Percentiles rank a stretch among this genome's conserved stretches.
phyloP scores from a whole-genome alignment of 2,888 invertebrate genomes.

The Entomobrya proxima region DNA sequence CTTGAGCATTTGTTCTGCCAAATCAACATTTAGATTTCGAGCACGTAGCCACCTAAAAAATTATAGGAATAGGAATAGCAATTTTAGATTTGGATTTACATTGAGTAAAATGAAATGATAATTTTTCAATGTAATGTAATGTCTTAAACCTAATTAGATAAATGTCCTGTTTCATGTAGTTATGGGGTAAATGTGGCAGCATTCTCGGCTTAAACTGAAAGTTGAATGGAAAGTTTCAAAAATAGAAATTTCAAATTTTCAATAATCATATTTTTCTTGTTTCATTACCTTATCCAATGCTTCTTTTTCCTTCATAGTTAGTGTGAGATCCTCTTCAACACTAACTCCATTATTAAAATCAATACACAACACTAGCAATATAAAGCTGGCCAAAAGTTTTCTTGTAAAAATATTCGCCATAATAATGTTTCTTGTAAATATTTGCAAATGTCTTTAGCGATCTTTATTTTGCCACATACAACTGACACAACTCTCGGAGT shows the following conservation, averaged over 20 bases:
- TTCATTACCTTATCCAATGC: slow-evolving; percentile 18
- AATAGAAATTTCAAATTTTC: too few species aligned
- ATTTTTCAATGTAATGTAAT: too few species aligned
- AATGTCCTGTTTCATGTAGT: slow-evolving; percentile 52
- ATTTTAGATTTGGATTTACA: too few species aligned
- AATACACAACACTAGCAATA: not conserved
- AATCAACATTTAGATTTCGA: slow-evolving; percentile 23
- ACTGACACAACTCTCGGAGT: too few species aligned
- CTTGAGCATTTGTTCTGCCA: slow-evolving; percentile 46
- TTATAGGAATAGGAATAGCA: too few species aligned
- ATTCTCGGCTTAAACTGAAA: not conserved
- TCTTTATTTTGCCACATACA: too few species aligned
- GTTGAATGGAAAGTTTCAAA: too few species aligned
- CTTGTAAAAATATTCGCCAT: not conserved
- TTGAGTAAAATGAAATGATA: too few species aligned
- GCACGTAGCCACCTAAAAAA: slow-evolving; percentile 57
- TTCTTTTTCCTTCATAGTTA: not conserved
- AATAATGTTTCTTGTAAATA: too few species aligned
- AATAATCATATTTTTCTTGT: too few species aligned
- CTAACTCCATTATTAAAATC: not conserved
- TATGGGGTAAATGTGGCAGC: not conserved
- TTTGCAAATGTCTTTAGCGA: too few species aligned
- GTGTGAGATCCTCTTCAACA: slow-evolving; percentile 9
- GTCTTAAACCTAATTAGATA: slow-evolving; percentile 16
- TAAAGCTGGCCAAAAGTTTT: too few species aligned